Evolutionary conservation across 37 sponge, comb jelly and placozoan species (phyloP), one percentile per base, ranked within the genome.

Genomic region (Beroe forskalii): DNA sequence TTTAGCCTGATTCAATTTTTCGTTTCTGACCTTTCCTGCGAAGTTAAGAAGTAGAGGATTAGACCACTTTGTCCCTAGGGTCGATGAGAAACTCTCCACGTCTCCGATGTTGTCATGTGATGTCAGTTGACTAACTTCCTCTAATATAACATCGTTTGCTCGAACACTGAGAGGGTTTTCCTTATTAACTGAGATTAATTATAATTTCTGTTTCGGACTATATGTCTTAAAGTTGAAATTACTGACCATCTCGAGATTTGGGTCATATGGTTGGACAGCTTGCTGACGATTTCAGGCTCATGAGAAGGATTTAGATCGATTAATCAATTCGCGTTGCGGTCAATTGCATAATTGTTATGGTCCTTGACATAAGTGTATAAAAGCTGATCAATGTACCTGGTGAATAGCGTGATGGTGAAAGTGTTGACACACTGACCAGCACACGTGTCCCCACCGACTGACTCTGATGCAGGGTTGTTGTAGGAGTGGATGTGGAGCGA

Each of bases 371-470:
- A n/a, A n/a, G n/a, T n/a, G n/a, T n/a, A n/a, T n/a, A n/a, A n/a
- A n/a, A n/a, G n/a, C n/a, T n/a, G n/a, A n/a, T n/a, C n/a, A n/a
- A n/a, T n/a, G n/a, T 42, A 80, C 86, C 30, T 42, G 40, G 44
- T 80, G 30, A 25, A 44, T 0, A 44, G 44, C 9, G 86, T 80
- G 55, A 80, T 41, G 40, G 86, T 80, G 86, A 80, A 80, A 9
- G 86, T 80, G 30, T 80, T 80, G 55, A 80, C 86, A 44, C 86
- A 80, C 27, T 80, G 86, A 42, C 86, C 86, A 8, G 86, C 86
- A 43, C 86, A 80, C 0, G n/a, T 25, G 12, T 80, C 86, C 12
- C 86, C 86, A 3, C 12, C 22, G 0, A 80, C 38, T 23, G 86
- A 80, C 55, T 41, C 12, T 1, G 86, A 80, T 12, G 30, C 25